Conservation (phyloP, 2,888 invertebrate species). For the Onthophagus sagittarius region DNA sequence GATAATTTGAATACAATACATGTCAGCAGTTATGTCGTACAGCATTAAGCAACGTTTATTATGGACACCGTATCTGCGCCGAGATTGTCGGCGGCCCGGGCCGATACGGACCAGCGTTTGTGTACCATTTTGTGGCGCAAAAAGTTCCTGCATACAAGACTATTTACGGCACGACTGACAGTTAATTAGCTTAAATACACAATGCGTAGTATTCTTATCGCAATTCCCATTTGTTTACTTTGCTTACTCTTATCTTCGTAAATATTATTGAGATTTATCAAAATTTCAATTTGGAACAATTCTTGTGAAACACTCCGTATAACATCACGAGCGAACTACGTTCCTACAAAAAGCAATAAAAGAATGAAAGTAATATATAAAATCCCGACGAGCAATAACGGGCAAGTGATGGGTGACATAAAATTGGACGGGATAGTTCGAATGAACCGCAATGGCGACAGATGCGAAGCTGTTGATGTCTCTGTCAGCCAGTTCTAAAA, state of each 20-base stretch:
- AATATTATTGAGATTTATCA: too few species aligned
- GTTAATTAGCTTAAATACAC: not conserved
- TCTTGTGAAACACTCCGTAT: too few species aligned
- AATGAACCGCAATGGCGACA: constrained; percentile 35
- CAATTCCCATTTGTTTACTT: not conserved
- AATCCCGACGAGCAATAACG: constrained; percentile 16
- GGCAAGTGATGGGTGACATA: constrained; percentile 18
- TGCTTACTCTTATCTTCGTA: not conserved
- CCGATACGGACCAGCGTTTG: not conserved
- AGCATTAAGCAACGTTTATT: constrained; percentile 31
- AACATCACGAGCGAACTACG: not conserved
- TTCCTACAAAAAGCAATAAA: constrained; percentile 27
- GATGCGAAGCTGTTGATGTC: constrained; percentile 43
- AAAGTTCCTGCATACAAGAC: not conserved
- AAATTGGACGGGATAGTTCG: constrained; percentile 19
- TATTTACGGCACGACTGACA: not conserved
- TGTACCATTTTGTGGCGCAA: not conserved
- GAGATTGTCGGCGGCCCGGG: constrained; percentile 1
- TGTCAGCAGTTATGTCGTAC: constrained; percentile 40
- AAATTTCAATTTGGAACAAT: too few species aligned
- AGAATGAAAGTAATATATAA: constrained; percentile 28
- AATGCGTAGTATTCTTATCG: not conserved
- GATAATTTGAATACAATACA: constrained; percentile 51
- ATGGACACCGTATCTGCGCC: constrained; percentile 22
- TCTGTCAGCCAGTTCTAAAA: constrained; percentile 45